Evolutionary conservation across 2,888 invertebrate species (phyloP), one percentile per base, ranked within the genome.

Genomic region (Phyto melanocephala): DNA sequence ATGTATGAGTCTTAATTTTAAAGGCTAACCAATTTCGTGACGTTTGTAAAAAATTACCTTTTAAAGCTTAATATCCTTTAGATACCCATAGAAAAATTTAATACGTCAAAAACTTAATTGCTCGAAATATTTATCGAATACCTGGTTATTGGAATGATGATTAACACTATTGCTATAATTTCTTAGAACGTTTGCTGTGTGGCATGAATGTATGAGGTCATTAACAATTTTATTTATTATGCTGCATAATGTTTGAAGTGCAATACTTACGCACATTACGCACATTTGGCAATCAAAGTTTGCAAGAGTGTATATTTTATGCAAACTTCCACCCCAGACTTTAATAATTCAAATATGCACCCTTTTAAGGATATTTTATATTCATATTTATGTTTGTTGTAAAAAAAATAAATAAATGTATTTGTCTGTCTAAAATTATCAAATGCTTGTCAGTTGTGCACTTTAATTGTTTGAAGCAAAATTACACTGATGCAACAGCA

Each of bases 151-250:
- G 2, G 7, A 10, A 56, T 11, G 40, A 28, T 28, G 17, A 54
- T 54, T 6, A n/a, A 2, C 5, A 28, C 54, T 24, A 28, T 10
- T 4, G 10, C 1, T 13, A 28, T 8, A n/a, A 2, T 42, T 58
- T 52, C 50, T 22, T 24, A 22, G 71, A 33, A 63, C 56, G 60
- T 67, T 17, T 58, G 72, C 17, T 45, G 76, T 74, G 56, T 50
- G 6, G 50, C 54, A 60, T 67, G 47, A 37, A 47, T 71, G 15
- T 17, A 50, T 62, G 67, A 65, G 78, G 84, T 85, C 86, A 87
- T 88, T 88, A 87, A 86, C 86, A 88, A 88, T 86, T 86, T 85
- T 86, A 88, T 88, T 88, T 88, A 85, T 85, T 87, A 85, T 87
- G 86, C 86, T 83, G 85, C 86, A 84, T 85, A 80, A 85, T 81